phyloP scores from a whole-genome alignment of 2,888 invertebrate genomes.

The Epicampocera succincta region DNA sequence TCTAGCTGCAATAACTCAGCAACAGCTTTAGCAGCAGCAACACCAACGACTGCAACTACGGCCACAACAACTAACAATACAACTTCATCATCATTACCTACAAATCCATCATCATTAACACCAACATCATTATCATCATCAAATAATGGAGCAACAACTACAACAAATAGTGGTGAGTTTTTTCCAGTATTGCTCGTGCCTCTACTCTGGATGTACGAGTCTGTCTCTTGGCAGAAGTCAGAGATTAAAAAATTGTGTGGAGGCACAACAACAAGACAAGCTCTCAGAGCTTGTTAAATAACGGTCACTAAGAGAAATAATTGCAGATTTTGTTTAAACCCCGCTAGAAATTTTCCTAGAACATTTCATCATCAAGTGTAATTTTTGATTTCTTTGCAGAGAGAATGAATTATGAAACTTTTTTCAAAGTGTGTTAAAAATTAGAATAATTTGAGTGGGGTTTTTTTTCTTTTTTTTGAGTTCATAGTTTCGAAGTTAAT shows the following conservation, averaged over 20 bases:
- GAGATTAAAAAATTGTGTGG: conserved; percentile 1
- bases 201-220: neutral
- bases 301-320: conserved; percentile 53
- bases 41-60: conserved; percentile 46
- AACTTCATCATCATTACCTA: conserved; percentile 52
- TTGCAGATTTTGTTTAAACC: conserved; percentile 28
- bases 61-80: conserved; percentile 61
- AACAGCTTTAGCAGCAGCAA: conserved; percentile 56
- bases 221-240: conserved; percentile 3
- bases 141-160: conserved; percentile 67
- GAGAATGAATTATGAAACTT: conserved; percentile 9
- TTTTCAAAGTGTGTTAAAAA: conserved; percentile 22
- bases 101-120: conserved; percentile 59
- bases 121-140: conserved; percentile 64
- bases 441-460: conserved; percentile 23
- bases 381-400: conserved; percentile 13
- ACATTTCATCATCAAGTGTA: conserved; percentile 55
- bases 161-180: conserved; percentile 76
- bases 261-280: too few species aligned
- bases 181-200: neutral
- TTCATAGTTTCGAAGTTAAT: conserved; percentile 22
- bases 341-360: conserved; percentile 37
- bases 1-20: conserved; percentile 64
- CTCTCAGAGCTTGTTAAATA: conserved; percentile 23
- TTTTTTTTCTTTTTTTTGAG: neutral